phyloP scores from a whole-genome alignment of 2,113 vertebrate species.

The Trichechus manatus region DNA sequence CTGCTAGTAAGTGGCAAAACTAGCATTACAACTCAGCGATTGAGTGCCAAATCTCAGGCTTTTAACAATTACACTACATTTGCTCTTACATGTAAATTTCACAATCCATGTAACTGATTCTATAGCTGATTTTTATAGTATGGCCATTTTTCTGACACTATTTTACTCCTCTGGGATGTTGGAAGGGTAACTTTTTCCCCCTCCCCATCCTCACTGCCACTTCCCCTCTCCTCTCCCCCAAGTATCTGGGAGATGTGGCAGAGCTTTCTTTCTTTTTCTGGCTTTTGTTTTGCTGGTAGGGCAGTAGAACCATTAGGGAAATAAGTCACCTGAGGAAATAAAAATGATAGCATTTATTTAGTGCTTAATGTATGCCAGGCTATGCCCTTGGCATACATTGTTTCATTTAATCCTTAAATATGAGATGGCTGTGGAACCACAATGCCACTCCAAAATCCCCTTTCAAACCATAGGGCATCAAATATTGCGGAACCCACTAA shows the following conservation, averaged over 20 bases:
- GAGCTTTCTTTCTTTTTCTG: no score
- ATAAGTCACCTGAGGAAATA: constrained; percentile 1
- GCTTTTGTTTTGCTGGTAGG: neutral
- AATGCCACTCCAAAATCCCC: no score
- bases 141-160: neutral
- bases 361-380: neutral
- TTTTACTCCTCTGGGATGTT: neutral
- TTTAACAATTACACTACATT: rapidly evolving
- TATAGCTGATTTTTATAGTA: neutral
- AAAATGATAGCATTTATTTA: neutral
- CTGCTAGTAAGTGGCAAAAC: neutral
- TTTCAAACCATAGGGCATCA: no score
- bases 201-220: neutral
- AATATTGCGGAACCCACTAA: no score
- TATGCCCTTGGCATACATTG: neutral
- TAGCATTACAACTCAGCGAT: neutral
- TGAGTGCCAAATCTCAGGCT: no score
- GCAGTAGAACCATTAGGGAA: neutral
- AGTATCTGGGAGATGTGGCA: neutral
- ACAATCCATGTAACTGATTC: neutral
- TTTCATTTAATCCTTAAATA: constrained; percentile 8
- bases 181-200: neutral
- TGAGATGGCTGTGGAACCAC: neutral
- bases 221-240: neutral
- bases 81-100: neutral